These are phyloP conservation scores for Hedya salicella DNA, from an alignment of 2,888 invertebrate species.

Conservation along the genomic window DNA sequence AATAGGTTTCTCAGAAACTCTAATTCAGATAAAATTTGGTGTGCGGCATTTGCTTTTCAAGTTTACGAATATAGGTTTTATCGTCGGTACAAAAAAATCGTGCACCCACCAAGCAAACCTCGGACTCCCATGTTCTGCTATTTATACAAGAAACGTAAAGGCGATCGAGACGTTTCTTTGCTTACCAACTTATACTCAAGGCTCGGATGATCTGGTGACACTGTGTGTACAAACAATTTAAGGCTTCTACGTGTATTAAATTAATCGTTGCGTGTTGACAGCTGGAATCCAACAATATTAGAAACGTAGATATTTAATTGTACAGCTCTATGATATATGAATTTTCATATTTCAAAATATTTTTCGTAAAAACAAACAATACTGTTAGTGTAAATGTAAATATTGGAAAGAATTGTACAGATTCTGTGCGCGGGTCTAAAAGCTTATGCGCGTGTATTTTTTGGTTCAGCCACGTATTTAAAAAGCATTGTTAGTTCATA, in stretches of 20 bases:
- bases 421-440: constrained; percentile 44
- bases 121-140: no score
- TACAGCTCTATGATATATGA: constrained; percentile 60
- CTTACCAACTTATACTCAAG: no score
- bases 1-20: no score
- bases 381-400: constrained; percentile 60
- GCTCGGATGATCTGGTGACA: no score
- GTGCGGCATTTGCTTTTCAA: no score
- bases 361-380: constrained; percentile 63
- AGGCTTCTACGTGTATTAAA: constrained; percentile 59
- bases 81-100: no score
- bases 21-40: no score
- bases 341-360: constrained; percentile 62
- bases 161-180: no score
- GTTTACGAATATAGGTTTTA: no score
- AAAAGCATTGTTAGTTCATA: constrained; percentile 6
- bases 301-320: constrained; percentile 57
- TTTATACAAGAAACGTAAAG: no score
- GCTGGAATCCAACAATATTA: constrained; percentile 47
- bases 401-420: constrained; percentile 65
- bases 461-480: constrained; percentile 3
- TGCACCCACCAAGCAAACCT: no score
- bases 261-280: constrained; percentile 51
- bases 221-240: no score
- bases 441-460: constrained; percentile 30